Evolutionary conservation across 2,113 vertebrate genomes (phyloP).

Genomic region (Notothenia coriiceps): DNA sequence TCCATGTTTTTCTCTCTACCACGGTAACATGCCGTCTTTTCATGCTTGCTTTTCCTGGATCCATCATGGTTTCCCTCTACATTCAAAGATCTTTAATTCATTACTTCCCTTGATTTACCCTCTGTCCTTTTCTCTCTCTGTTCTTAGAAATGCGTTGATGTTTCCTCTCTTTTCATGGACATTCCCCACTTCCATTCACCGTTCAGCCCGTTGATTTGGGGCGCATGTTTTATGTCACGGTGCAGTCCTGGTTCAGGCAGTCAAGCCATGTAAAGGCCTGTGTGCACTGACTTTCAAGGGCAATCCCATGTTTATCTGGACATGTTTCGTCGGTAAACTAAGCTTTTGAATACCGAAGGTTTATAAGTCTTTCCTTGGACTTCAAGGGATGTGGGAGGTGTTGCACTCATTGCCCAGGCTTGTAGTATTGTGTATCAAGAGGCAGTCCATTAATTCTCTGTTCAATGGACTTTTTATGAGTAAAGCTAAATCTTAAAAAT

Average conservation of each 20-base stretch:
- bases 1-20: too few relatives aligned
- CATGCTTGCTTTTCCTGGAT: conserved; percentile 2
- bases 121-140: neutral
- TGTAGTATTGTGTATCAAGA: conserved; percentile 15
- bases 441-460: neutral
- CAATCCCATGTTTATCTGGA: conserved; percentile 40
- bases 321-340: conserved; percentile 13
- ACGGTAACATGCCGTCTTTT: too few relatives aligned
- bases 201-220: conserved; percentile 17
- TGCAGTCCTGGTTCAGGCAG: conserved; percentile 13
- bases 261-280: conserved; percentile 5
- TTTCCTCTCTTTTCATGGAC: conserved; percentile 45
- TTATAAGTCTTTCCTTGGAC: conserved; percentile 28
- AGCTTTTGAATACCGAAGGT: conserved; percentile 32
- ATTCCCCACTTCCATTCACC: conserved; percentile 24
- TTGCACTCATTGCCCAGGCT: too few relatives aligned
- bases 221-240: conserved; percentile 40
- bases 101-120: conserved; percentile 11
- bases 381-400: neutral
- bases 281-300: conserved; percentile 24
- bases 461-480: neutral
- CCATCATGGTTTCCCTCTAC: conserved; percentile 34
- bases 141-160: conserved; percentile 45
- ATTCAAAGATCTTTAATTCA: conserved; percentile 53
- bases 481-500: neutral